phyloP scores from a whole-genome alignment of 2,113 vertebrate genomes.

The Monopterus albus region DNA sequence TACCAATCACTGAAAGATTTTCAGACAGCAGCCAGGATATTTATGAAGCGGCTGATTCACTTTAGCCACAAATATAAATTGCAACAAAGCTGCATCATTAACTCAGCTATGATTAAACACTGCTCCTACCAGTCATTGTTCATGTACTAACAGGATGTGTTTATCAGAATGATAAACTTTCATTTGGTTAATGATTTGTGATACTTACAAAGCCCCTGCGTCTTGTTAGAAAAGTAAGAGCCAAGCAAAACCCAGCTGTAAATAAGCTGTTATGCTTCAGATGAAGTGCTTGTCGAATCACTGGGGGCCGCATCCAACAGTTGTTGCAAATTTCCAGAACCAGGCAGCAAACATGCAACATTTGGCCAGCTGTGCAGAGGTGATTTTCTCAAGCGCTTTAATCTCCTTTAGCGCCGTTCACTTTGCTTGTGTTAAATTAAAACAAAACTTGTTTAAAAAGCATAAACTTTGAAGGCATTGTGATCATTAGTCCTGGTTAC shows the following conservation, averaged over 20 bases:
- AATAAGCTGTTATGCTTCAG: not conserved
- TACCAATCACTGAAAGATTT: constrained; percentile 8
- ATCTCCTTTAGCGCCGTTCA: no score
- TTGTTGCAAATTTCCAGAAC: no score
- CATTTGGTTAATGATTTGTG: not conserved
- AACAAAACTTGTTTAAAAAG: no score
- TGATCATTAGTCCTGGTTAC: not conserved
- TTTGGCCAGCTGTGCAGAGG: no score
- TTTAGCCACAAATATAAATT: constrained; percentile 34
- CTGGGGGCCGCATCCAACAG: no score
- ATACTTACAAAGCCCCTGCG: not conserved
- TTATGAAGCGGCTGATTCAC: no score
- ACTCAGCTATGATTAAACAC: constrained; percentile 29
- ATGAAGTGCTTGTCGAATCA: not conserved
- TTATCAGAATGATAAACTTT: constrained; percentile 7
- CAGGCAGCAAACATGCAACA: no score
- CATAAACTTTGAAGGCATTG: no score
- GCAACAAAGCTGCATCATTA: constrained; percentile 28
- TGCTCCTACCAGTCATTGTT: constrained; percentile 18
- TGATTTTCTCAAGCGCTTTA: no score
- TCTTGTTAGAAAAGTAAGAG: not conserved
- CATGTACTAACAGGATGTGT: constrained; percentile 8
- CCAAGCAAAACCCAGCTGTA: not conserved
- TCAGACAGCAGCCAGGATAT: constrained; percentile 1
- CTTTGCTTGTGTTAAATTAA: no score